Conservation (phyloP, 2,797 vertebrate genomes). For the Microhierax caerulescens region DNA sequence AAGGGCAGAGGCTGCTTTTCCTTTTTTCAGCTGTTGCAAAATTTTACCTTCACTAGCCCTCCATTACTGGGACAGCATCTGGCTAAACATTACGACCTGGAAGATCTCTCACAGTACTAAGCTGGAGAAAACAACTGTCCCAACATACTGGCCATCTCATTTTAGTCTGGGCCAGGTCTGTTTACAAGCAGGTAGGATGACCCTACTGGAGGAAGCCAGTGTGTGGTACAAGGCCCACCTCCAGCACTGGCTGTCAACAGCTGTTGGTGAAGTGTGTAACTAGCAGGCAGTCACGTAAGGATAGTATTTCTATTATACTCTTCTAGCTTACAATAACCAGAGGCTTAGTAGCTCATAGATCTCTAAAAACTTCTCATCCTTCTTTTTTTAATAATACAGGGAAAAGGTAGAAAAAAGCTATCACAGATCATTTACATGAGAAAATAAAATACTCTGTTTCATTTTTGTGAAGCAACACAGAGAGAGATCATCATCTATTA, state of each 20-base stretch:
- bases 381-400: background rate
- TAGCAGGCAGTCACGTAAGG: background rate
- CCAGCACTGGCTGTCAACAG: background rate
- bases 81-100: background rate
- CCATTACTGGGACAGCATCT: rapidly evolving
- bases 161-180: background rate
- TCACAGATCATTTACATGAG: background rate
- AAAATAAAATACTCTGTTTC: background rate
- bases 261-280: background rate
- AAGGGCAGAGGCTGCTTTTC: background rate
- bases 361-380: background rate
- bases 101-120: background rate
- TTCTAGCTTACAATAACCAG: background rate
- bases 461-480: background rate
- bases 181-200: background rate
- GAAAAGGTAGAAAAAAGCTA: background rate
- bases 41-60: background rate
- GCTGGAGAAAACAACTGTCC: background rate
- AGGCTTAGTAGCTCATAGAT: background rate
- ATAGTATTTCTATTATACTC: background rate
- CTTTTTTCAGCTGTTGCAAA: background rate
- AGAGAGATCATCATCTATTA: background rate
- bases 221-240: background rate
- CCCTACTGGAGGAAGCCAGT: background rate
- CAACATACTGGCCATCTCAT: background rate